Percentiles rank a stretch among this genome's conserved stretches.
Conservation (phyloP, 2,113 vertebrate genomes). For the Cyanocitta stelleri region DNA sequence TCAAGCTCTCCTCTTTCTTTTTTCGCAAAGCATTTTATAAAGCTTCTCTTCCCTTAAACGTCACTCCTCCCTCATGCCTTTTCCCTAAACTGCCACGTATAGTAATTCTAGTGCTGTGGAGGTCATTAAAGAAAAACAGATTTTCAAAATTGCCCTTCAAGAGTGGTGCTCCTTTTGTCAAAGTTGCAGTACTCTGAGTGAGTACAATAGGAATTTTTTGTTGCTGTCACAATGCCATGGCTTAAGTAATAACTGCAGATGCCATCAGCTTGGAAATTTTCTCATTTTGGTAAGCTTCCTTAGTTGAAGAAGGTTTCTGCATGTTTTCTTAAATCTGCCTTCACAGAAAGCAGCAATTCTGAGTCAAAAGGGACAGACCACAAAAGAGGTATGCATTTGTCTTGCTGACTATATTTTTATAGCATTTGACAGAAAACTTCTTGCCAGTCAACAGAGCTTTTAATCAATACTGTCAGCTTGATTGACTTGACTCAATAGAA, state of each 20-base stretch:
- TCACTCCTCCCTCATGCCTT: not conserved
- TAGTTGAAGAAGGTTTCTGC: not conserved
- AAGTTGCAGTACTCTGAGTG: not conserved
- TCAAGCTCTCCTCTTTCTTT: not conserved
- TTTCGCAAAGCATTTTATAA: not conserved
- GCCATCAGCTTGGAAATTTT: not conserved
- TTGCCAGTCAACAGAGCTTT: not conserved
- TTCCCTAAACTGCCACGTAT: not conserved
- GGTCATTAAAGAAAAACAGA: not conserved
- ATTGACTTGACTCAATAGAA: not conserved
- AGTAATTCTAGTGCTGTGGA: not conserved
- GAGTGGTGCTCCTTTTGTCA: not conserved
- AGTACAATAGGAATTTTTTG: not conserved
- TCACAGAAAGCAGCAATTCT: not conserved
- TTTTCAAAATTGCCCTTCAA: not conserved
- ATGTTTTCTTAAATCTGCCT: not conserved
- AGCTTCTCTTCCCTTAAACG: not conserved
- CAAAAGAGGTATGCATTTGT: not conserved
- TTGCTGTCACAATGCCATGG: not conserved
- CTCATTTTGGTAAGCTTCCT: not conserved
- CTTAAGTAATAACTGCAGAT: not conserved
- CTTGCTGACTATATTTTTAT: not conserved
- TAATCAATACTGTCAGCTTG: not conserved
- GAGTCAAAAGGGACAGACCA: not conserved
- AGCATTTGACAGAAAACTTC: not conserved